Percentiles rank a stretch among this genome's conserved stretches.
Conservation (phyloP, 2,797 vertebrate genomes). For the Pristis pectinata region DNA sequence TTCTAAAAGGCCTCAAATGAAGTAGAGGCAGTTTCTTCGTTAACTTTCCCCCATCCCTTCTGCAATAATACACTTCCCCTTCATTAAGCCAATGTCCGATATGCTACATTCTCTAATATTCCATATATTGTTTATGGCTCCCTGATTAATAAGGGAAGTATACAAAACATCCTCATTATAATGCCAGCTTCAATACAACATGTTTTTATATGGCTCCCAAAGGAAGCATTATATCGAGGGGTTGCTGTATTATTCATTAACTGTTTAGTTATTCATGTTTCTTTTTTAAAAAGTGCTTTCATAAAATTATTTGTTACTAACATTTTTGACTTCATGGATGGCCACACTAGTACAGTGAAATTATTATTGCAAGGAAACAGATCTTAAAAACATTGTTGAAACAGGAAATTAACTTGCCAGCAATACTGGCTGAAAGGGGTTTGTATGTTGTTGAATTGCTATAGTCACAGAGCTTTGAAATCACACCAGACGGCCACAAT, state of each 20-base stretch:
- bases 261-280: constrained; percentile 29
- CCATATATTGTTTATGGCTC: constrained; percentile 31
- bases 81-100: constrained; percentile 22
- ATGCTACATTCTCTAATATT: constrained; percentile 19
- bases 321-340: constrained; percentile 13
- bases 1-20: background rate
- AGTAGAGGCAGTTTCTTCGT: background rate
- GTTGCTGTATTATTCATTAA: constrained; percentile 35
- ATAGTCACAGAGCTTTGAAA: background rate
- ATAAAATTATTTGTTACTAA: constrained; percentile 4
- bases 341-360: background rate
- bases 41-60: background rate
- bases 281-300: constrained; percentile 17
- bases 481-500: background rate
- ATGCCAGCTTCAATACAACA: constrained; percentile 35
- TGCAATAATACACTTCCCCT: background rate
- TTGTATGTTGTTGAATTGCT: background rate
- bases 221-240: constrained; percentile 26
- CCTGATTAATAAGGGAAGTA: constrained; percentile 36
- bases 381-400: background rate
- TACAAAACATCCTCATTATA: constrained; percentile 37
- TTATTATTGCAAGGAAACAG: background rate
- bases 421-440: background rate
- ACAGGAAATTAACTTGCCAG: background rate
- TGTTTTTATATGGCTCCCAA: constrained; percentile 34